Evolutionary conservation across 2,113 vertebrate species (phyloP).

Genomic region (Turdus rufiventris): DNA sequence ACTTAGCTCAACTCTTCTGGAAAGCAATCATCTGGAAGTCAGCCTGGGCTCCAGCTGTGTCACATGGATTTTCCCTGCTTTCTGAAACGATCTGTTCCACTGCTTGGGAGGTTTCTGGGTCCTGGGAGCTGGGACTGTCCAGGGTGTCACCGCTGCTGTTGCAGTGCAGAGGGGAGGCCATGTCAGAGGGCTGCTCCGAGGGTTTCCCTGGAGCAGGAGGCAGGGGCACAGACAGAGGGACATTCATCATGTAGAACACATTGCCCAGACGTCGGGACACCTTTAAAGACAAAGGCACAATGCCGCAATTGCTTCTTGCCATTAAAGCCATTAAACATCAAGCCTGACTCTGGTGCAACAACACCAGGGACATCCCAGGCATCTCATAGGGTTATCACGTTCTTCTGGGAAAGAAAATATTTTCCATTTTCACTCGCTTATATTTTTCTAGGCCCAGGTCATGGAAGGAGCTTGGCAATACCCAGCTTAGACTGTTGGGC

Average conservation of each 20-base stretch:
- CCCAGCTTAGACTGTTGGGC: rapidly evolving
- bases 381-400: background rate
- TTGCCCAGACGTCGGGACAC: constrained; percentile 84
- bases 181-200: constrained; percentile 73
- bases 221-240: constrained; percentile 68
- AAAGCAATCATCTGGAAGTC: constrained; percentile 57
- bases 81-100: constrained; percentile 72
- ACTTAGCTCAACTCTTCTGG: constrained; percentile 36
- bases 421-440: background rate
- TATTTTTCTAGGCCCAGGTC: background rate
- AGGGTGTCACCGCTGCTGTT: constrained; percentile 76
- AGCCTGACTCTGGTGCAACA: background rate
- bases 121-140: constrained; percentile 76
- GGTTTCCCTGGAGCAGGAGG: constrained; percentile 73
- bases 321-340: background rate
- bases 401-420: background rate
- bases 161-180: constrained; percentile 78
- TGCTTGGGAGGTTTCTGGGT: constrained; percentile 75
- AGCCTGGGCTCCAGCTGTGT: constrained; percentile 61
- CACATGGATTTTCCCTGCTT: constrained; percentile 69
- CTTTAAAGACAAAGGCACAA: constrained; percentile 71
- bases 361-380: background rate
- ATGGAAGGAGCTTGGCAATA: background rate
- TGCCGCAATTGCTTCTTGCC: background rate
- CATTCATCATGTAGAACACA: constrained; percentile 82